A percentile compares a stretch with the other conserved stretches of the same genome.
Evolutionary conservation across 2,888 invertebrate species (phyloP).

Genomic region (Griposia aprilina): DNA sequence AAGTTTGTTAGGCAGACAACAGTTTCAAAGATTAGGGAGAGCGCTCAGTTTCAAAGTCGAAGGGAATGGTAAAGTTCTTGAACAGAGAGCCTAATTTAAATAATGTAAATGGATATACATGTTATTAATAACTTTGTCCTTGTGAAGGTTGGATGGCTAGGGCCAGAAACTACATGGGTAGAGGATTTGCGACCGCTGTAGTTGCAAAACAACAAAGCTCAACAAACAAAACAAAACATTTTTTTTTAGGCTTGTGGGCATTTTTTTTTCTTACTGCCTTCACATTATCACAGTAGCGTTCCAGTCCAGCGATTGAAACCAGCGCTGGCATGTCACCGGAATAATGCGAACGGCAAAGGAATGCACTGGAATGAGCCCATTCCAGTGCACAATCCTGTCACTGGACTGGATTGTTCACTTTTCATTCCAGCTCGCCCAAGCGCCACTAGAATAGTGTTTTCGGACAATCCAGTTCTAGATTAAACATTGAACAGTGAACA

Average conservation of each 20-base stretch:
- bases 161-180: too few species aligned
- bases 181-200: too few species aligned
- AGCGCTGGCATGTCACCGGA: too few species aligned
- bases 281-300: too few species aligned
- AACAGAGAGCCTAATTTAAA: constrained; percentile 43
- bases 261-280: too few species aligned
- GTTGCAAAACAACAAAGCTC: too few species aligned
- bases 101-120: constrained; percentile 34
- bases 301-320: too few species aligned
- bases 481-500: not conserved
- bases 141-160: not conserved
- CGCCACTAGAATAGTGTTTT: not conserved
- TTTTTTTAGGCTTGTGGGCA: not conserved
- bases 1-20: constrained; percentile 32
- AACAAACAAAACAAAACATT: too few species aligned
- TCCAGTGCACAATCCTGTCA: not conserved
- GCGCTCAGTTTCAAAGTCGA: constrained; percentile 42
- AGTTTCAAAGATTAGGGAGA: constrained; percentile 46
- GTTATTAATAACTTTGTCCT: constrained; percentile 11
- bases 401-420: too few species aligned
- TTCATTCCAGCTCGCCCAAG: not conserved
- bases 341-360: not conserved
- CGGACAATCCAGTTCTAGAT: too few species aligned
- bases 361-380: not conserved
- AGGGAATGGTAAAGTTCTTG: constrained; percentile 35